phyloP scores from a whole-genome alignment of 2,113 vertebrate species.

The Indicator indicator region DNA sequence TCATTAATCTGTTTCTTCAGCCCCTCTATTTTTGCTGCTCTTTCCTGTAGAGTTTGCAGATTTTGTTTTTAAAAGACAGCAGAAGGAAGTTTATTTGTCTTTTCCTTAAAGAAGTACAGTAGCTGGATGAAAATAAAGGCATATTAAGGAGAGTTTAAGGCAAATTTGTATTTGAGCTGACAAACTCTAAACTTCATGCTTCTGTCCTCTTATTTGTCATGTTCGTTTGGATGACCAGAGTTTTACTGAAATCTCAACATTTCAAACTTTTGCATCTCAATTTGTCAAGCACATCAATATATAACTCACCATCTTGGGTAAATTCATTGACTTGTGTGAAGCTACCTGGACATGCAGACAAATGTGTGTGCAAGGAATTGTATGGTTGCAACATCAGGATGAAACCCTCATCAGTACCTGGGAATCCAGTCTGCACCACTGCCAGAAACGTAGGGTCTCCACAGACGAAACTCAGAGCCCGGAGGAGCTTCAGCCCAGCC shows the following conservation, averaged over 20 bases:
- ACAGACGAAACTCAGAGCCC: fast-evolving
- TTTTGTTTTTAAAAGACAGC: not conserved
- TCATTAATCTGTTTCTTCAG: not conserved
- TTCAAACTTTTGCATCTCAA: not conserved
- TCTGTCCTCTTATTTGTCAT: not conserved
- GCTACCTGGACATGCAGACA: not conserved
- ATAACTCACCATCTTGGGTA: not conserved
- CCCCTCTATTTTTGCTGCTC: not conserved
- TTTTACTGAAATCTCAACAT: not conserved
- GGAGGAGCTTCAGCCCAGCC: not conserved
- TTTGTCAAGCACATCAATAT: not conserved
- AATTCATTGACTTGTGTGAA: not conserved
- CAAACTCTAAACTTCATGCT: not conserved
- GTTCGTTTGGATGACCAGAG: not conserved
- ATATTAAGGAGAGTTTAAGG: not conserved
- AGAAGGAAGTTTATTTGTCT: not conserved
- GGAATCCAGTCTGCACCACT: not conserved
- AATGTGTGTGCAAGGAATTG: too few species aligned
- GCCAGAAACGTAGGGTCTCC: not conserved
- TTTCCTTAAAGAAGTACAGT: not conserved
- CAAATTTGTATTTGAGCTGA: not conserved
- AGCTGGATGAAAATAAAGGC: not conserved
- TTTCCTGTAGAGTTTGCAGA: not conserved
- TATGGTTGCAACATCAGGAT: not conserved
- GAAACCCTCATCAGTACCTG: fast-evolving